phyloP scores from a whole-genome alignment of 2,888 invertebrate genomes.

The Eurois occulta region DNA sequence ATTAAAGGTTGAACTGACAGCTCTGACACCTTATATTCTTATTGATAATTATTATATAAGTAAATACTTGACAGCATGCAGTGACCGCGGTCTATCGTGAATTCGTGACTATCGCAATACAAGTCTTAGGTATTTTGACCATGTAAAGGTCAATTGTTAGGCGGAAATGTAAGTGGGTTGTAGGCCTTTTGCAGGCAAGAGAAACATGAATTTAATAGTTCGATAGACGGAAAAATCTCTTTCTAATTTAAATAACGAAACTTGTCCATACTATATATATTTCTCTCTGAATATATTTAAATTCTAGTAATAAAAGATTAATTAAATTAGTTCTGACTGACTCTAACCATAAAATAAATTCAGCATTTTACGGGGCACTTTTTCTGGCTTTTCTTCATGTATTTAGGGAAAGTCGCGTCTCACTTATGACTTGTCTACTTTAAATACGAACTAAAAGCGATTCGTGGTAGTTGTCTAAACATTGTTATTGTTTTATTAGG shows the following conservation, averaged over 20 bases:
- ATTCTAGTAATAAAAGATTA: neutral
- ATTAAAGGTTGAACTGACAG: slow-evolving; percentile 16
- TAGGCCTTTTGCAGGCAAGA: neutral
- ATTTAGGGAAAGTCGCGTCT: too few relatives aligned
- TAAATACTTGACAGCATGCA: slow-evolving; percentile 41
- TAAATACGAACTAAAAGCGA: slow-evolving; percentile 30
- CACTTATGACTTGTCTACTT: neutral
- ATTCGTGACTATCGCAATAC: slow-evolving; percentile 55
- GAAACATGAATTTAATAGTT: neutral
- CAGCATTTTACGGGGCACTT: too few relatives aligned
- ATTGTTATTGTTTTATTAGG: slow-evolving; percentile 63
- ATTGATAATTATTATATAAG: slow-evolving; percentile 44
- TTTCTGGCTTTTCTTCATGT: too few relatives aligned
- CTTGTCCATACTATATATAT: neutral
- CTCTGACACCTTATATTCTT: slow-evolving; percentile 7
- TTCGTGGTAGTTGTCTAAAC: slow-evolving; percentile 33
- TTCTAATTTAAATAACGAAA: neutral
- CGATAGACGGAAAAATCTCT: too few relatives aligned
- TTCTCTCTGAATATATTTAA: neutral
- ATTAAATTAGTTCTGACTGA: neutral
- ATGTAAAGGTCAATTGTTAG: slow-evolving; percentile 41
- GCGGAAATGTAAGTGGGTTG: slow-evolving; percentile 20
- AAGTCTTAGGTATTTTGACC: slow-evolving; percentile 18
- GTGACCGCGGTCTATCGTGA: slow-evolving; percentile 24
- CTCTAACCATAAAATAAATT: neutral